Evolutionary conservation across 2,888 invertebrate genomes (phyloP), one percentile per base, ranked within the genome.

Genomic region (Helicoverpa assulta): DNA sequence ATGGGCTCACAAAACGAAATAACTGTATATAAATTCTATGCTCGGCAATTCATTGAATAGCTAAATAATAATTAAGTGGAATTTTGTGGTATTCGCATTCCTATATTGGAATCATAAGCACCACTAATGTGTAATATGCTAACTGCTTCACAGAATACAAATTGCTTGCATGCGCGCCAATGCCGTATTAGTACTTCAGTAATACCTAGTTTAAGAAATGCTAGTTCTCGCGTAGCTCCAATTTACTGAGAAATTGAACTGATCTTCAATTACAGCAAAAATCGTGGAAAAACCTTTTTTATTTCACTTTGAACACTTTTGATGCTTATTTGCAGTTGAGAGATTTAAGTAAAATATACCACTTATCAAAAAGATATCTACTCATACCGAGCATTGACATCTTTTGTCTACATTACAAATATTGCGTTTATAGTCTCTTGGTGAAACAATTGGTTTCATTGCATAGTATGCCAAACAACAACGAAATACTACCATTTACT

Each of bases 111-210:
- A 77, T 54, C 37, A 61, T 56, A 60, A 65, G 37, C 53, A 57
- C 64, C 51, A 52, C 51, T 58, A 61, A 58, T 47, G 16, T 54
- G 54, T 54, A 55, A 76, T 76, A 78, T 66, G 51, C 51, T 58
- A 66, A 73, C 73, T 62, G 61, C 18, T 58, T 26, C 56, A 29
- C 26, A 29, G 59, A 73, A 75, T 73, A 78, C 67, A 73, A 78
- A 75, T 73, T 75, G 62, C 67, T 62, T 62, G 52, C 78, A 67
- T 78, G 62, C 62, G 73, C 47, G 21, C 67, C 55, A 61, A 55
- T 62, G 54, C 47, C 19, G 54, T 51, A 55, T 73, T 63, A 52
- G 47, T 54, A 67, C 62, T 59, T 62, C 50, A 59, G 61, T 73
- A 64, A 52, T 33, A 73, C 6, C 19, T 62, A 26, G 54, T 73